phyloP scores from a whole-genome alignment of 2,888 invertebrate species.

The Dendrolimus pini region DNA sequence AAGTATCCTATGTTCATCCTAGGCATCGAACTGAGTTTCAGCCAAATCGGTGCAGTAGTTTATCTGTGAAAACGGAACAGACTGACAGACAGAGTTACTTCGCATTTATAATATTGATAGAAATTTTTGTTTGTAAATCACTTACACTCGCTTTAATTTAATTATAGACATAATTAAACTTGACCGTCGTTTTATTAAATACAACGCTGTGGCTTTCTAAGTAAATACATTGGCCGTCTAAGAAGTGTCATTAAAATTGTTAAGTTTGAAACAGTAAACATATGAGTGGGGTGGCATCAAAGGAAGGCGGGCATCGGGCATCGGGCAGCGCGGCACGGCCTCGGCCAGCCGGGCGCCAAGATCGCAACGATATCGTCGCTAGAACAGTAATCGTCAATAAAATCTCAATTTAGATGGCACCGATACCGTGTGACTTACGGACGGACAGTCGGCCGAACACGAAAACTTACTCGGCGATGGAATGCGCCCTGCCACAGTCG shows the following conservation, averaged over 20 bases:
- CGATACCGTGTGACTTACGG: constrained; percentile 74
- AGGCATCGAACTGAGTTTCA: too few relatives aligned
- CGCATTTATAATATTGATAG: too few relatives aligned
- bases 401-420: constrained; percentile 76
- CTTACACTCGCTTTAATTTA: too few relatives aligned
- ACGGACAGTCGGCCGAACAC: constrained; percentile 64
- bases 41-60: too few relatives aligned
- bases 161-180: too few relatives aligned
- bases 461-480: constrained; percentile 73
- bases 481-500: constrained; percentile 51
- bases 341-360: constrained; percentile 63
- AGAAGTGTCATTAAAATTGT: constrained; percentile 2
- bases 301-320: constrained; percentile 22
- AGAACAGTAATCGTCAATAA: constrained; percentile 77
- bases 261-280: background rate
- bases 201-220: background rate
- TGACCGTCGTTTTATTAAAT: too few relatives aligned
- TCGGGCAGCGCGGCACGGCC: constrained; percentile 32
- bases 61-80: too few relatives aligned
- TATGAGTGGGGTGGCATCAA: constrained; percentile 37
- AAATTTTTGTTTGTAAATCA: too few relatives aligned
- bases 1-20: too few relatives aligned
- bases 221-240: background rate
- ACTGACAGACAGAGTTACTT: too few relatives aligned
- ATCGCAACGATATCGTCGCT: constrained; percentile 73